A percentile compares a stretch with the other conserved stretches of the same genome.
Conservation (phyloP, 2,888 invertebrate species). For the Melinaea menophilus region DNA sequence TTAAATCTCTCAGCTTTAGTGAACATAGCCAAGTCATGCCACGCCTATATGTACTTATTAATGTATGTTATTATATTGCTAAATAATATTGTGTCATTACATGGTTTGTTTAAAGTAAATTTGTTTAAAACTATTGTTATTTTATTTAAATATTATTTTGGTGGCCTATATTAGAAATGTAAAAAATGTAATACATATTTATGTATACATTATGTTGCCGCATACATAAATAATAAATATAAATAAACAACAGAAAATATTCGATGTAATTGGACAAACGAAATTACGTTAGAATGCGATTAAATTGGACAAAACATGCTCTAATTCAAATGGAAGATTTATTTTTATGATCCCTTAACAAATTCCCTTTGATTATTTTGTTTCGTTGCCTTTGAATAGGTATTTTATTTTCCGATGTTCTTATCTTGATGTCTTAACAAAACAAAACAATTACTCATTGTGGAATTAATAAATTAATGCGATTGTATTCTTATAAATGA, state of each 20-base stretch:
- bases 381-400: constrained; percentile 15
- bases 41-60: not conserved
- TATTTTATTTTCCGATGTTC: constrained; percentile 19
- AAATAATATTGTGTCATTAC: too few species aligned
- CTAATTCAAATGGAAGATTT: constrained; percentile 29
- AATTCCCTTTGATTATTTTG: constrained; percentile 25
- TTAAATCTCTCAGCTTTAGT: constrained; percentile 12
- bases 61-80: not conserved
- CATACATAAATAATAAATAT: constrained; percentile 10
- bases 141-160: too few species aligned
- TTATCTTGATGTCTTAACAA: constrained; percentile 3
- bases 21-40: not conserved
- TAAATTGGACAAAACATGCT: constrained; percentile 29
- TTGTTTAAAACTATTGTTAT: too few species aligned
- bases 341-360: constrained; percentile 26
- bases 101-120: too few species aligned
- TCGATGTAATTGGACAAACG: constrained; percentile 28
- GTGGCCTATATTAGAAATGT: not conserved
- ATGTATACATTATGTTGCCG: not conserved
- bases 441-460: constrained; percentile 1
- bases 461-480: not conserved
- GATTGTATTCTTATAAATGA: not conserved
- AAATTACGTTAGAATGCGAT: constrained; percentile 29
- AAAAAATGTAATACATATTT: not conserved
- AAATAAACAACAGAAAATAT: constrained; percentile 24